Percentiles rank a stretch among this genome's conserved stretches.
Evolutionary conservation across 2,113 vertebrate species (phyloP).

Genomic region (Pelecanus crispus): DNA sequence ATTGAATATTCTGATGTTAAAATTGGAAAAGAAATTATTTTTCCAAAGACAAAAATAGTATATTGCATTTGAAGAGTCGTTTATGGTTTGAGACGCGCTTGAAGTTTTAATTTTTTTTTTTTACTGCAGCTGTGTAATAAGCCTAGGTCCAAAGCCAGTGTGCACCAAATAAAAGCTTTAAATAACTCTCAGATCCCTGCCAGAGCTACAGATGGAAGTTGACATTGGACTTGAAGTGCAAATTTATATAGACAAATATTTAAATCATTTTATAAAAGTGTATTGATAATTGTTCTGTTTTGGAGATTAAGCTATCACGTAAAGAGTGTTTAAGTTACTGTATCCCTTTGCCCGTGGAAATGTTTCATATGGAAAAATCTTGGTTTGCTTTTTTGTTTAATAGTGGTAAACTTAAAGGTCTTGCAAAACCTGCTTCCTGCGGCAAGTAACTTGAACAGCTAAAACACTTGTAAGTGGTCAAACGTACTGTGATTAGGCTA

Average conservation of each 20-base stretch:
- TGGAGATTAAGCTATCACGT: not conserved
- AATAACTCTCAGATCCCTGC: not conserved
- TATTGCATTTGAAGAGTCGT: not conserved
- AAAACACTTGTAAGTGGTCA: not conserved
- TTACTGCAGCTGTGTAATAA: slow-evolving; percentile 16
- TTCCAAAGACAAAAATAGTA: not conserved
- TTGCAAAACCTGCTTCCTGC: not conserved
- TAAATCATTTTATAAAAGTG: not conserved
- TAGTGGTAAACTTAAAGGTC: not conserved
- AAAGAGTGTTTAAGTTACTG: not conserved
- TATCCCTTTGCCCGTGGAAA: not conserved
- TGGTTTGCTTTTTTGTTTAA: not conserved
- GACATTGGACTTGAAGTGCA: not conserved
- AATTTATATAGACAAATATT: not conserved
- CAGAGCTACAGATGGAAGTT: not conserved
- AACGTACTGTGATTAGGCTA: not conserved
- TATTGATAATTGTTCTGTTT: not conserved
- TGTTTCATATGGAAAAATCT: not conserved
- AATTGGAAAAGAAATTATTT: not conserved
- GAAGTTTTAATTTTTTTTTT: not conserved
- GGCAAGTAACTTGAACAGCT: not conserved
- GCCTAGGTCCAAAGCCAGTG: slow-evolving; percentile 20
- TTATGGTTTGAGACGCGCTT: not conserved
- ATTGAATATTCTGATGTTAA: not conserved
- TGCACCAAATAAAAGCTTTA: slow-evolving; percentile 40